Percentiles rank a stretch among this genome's conserved stretches.
Evolutionary conservation across 2,888 invertebrate species (phyloP).

Genomic region (Drosophila anomalata): DNA sequence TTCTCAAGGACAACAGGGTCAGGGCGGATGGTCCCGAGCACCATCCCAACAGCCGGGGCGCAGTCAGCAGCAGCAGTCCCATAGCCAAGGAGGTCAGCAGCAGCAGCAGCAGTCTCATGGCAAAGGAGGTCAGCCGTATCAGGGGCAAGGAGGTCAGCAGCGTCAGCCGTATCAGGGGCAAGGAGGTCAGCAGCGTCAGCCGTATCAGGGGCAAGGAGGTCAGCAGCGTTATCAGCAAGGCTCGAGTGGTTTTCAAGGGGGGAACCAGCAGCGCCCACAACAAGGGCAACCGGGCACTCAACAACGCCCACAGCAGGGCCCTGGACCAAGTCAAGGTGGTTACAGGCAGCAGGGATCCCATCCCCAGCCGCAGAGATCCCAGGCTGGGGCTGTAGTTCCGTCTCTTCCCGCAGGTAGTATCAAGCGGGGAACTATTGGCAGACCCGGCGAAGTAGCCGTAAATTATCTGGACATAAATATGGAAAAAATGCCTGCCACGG

Average conservation of each 20-base stretch:
- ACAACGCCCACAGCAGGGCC: conserved; percentile 1
- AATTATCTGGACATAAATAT: conserved; percentile 88
- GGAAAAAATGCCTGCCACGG: conserved; percentile 83
- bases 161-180: neutral
- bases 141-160: conserved; percentile 7
- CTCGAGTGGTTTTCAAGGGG: conserved; percentile 2
- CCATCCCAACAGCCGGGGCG: neutral
- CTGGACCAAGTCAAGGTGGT: conserved; percentile 3
- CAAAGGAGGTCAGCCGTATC: conserved; percentile 1
- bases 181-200: neutral
- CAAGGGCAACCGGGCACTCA: conserved; percentile 1
- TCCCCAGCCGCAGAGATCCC: conserved; percentile 23
- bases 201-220: neutral
- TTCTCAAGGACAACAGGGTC: neutral
- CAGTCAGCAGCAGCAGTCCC: conserved; percentile 10
- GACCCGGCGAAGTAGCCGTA: conserved; percentile 84
- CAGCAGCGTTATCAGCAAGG: conserved; percentile 1
- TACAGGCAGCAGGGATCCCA: conserved; percentile 16
- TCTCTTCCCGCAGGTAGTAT: conserved; percentile 46
- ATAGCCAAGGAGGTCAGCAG: neutral
- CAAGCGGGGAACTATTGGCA: conserved; percentile 82
- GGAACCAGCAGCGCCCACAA: conserved; percentile 1
- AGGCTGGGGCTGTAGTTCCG: conserved; percentile 12
- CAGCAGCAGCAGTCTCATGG: neutral
- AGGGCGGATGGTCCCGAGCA: neutral